These are phyloP conservation scores for Drosophila simulans DNA, from an alignment of 1,140 invertebrate genomes.

Conservation along the genomic window DNA sequence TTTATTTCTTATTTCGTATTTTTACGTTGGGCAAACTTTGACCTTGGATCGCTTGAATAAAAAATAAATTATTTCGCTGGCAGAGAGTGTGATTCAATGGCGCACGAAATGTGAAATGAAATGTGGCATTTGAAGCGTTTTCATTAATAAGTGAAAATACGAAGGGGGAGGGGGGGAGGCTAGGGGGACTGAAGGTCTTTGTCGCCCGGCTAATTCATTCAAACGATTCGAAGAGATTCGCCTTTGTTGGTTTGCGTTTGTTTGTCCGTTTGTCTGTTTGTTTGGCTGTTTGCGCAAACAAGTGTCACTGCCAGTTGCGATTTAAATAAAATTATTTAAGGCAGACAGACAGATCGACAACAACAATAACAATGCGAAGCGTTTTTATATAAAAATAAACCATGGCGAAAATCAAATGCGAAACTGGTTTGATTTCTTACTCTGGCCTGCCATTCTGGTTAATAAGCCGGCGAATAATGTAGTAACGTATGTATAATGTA, in stretches of 20 bases:
- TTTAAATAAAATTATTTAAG: constrained; percentile 73
- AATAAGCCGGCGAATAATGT: constrained; percentile 26
- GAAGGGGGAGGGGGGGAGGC: not conserved
- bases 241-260: constrained; percentile 48
- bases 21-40: constrained; percentile 63
- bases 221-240: constrained; percentile 52
- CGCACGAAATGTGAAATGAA: constrained; percentile 67
- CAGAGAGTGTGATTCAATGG: constrained; percentile 63
- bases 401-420: constrained; percentile 58
- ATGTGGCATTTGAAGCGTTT: constrained; percentile 76
- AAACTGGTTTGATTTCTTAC: constrained; percentile 61
- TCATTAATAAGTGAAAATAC: constrained; percentile 71
- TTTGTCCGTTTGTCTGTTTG: constrained; percentile 30
- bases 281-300: constrained; percentile 66
- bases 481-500: constrained; percentile 4
- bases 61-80: constrained; percentile 44
- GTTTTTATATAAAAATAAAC: constrained; percentile 54
- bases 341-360: constrained; percentile 39
- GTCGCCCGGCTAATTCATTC: constrained; percentile 63
- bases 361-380: constrained; percentile 5
- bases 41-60: constrained; percentile 60
- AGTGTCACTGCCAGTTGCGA: constrained; percentile 72
- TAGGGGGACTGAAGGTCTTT: not conserved
- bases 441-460: constrained; percentile 34
- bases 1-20: constrained; percentile 1